Percentiles rank a stretch among this genome's conserved stretches.
phyloP scores from a whole-genome alignment of 2,113 vertebrate genomes.

The Bucco capensis region DNA sequence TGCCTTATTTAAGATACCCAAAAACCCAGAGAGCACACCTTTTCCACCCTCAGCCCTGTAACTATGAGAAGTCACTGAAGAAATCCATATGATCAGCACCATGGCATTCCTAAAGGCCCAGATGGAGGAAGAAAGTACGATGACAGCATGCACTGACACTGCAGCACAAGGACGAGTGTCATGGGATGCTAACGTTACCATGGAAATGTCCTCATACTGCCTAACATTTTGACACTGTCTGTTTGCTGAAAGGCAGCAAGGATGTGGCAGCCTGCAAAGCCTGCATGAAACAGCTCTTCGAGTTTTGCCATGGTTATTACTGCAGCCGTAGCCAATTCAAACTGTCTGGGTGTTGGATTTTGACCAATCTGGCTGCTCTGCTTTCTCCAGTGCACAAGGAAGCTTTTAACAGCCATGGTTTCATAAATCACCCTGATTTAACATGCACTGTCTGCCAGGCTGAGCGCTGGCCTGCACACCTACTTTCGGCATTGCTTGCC shows the following conservation, averaged over 20 bases:
- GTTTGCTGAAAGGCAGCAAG: not conserved
- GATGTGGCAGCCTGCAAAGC: slow-evolving; percentile 15
- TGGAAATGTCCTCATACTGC: slow-evolving; percentile 41
- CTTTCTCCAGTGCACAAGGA: slow-evolving; percentile 14
- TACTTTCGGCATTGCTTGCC: not conserved
- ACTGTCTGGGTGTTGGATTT: slow-evolving; percentile 9
- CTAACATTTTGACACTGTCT: slow-evolving; percentile 57
- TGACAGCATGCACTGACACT: not conserved
- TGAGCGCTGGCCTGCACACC: not conserved
- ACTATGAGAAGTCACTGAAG: not conserved
- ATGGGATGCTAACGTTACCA: slow-evolving; percentile 62
- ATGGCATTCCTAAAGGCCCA: not conserved
- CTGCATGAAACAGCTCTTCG: not conserved
- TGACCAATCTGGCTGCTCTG: slow-evolving; percentile 3
- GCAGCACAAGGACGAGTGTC: not conserved
- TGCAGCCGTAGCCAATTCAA: slow-evolving; percentile 26
- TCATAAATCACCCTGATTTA: slow-evolving; percentile 32
- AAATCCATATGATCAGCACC: not conserved
- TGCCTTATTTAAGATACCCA: not conserved
- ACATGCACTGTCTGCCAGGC: not conserved
- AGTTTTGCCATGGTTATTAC: not conserved
- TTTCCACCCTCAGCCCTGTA: not conserved
- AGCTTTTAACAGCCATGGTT: slow-evolving; percentile 25
- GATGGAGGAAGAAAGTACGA: not conserved
- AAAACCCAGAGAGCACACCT: not conserved